Evolutionary conservation across 1,140 invertebrate species (phyloP).

Genomic region (Drosophila leontia): DNA sequence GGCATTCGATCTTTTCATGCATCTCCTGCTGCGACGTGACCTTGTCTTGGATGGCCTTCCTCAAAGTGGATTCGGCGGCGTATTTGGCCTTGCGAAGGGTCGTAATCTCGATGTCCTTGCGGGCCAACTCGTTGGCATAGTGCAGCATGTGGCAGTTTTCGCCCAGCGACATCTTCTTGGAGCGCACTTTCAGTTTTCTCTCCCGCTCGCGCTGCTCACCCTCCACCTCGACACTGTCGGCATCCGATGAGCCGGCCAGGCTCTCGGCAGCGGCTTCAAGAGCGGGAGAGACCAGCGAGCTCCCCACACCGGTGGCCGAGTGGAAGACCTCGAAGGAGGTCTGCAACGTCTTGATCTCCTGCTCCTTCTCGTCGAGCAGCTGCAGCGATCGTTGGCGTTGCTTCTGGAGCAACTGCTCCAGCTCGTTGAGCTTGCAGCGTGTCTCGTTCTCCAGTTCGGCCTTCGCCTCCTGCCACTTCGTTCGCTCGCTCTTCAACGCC

Average conservation of each 20-base stretch:
- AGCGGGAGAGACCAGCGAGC: constrained; percentile 22
- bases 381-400: constrained; percentile 92
- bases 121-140: constrained; percentile 93
- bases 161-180: constrained; percentile 76
- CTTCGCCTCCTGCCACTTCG: constrained; percentile 87
- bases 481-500: constrained; percentile 86
- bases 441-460: constrained; percentile 86
- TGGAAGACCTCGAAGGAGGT: constrained; percentile 87
- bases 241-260: constrained; percentile 65
- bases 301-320: constrained; percentile 73
- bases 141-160: constrained; percentile 90
- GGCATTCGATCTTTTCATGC: constrained; percentile 86
- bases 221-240: constrained; percentile 63
- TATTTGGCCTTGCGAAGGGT: constrained; percentile 90
- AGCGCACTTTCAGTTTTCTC: constrained; percentile 74
- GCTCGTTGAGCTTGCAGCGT: constrained; percentile 86
- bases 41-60: constrained; percentile 88
- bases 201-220: constrained; percentile 42
- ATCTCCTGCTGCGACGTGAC: constrained; percentile 87
- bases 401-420: constrained; percentile 91
- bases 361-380: constrained; percentile 92
- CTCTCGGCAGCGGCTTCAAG: constrained; percentile 44
- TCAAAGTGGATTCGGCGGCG: constrained; percentile 88
- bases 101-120: constrained; percentile 92
- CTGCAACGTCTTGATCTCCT: constrained; percentile 90